Evolutionary conservation across 2,113 vertebrate species (phyloP).

Genomic region (Heterochromis multidens): DNA sequence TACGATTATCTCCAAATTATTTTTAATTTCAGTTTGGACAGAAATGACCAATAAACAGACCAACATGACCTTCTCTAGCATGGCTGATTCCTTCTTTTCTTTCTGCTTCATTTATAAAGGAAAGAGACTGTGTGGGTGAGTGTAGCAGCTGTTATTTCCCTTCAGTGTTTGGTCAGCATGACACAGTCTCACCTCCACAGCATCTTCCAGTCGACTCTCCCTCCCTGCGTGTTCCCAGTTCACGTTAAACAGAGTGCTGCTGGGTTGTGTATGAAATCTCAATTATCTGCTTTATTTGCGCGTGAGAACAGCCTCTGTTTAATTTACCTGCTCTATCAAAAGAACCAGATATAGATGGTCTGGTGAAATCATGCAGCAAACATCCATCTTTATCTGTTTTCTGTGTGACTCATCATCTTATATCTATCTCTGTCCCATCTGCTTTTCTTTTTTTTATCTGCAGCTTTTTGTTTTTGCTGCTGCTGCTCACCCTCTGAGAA

Average conservation of each 20-base stretch:
- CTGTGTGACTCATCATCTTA: slow-evolving; percentile 34
- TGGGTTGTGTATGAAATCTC: slow-evolving; percentile 35
- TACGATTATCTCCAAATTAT: neutral
- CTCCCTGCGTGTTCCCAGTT: neutral
- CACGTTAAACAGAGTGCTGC: neutral
- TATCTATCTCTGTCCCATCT: neutral
- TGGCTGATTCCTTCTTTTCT: neutral
- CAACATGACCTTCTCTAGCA: rapidly evolving
- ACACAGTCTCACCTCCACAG: neutral
- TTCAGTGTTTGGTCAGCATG: neutral
- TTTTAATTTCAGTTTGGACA: neutral
- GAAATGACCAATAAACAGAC: neutral
- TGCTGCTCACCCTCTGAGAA: neutral
- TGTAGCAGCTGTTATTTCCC: slow-evolving; percentile 21
- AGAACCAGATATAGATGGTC: slow-evolving; percentile 18
- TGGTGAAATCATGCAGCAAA: slow-evolving; percentile 5
- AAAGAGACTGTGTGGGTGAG: neutral
- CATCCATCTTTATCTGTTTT: slow-evolving; percentile 47
- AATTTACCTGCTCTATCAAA: slow-evolving; percentile 42
- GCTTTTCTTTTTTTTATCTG: neutral
- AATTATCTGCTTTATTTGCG: slow-evolving; percentile 13
- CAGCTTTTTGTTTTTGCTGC: neutral
- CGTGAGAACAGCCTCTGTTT: slow-evolving; percentile 57
- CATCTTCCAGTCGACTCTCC: neutral
- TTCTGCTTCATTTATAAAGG: neutral